Evolutionary conservation across 2,797 vertebrate genomes (phyloP).

Genomic region (Holocentrus rufus): DNA sequence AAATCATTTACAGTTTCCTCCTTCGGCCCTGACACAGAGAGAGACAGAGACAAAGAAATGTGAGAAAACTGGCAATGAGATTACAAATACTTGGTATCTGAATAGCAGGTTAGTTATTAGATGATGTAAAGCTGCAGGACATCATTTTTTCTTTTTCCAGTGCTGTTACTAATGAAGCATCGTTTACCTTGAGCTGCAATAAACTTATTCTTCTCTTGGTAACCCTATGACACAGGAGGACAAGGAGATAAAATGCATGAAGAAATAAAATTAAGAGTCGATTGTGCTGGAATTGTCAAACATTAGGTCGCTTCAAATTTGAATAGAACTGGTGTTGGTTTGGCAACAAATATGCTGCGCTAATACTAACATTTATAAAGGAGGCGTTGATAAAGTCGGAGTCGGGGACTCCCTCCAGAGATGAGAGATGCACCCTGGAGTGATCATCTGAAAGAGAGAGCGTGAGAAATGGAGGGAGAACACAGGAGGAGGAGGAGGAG

Average conservation of each 20-base stretch:
- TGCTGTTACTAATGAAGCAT: neutral
- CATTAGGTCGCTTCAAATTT: neutral
- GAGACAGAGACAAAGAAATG: conserved; percentile 28
- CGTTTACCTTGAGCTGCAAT: conserved; percentile 95
- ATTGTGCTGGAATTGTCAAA: neutral
- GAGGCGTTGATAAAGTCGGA: conserved; percentile 99
- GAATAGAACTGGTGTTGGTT: neutral
- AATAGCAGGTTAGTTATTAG: neutral
- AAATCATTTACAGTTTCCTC: conserved; percentile 98
- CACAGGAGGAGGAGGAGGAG: neutral
- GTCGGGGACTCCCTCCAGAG: conserved; percentile 95
- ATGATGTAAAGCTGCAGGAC: neutral
- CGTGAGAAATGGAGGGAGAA: neutral
- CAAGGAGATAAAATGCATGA: neutral
- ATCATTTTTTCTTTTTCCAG: neutral
- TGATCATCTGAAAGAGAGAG: conserved; percentile 90
- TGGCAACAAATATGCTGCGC: neutral
- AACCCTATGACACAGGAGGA: conserved; percentile 82
- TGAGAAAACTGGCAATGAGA: conserved; percentile 11
- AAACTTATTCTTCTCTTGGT: conserved; percentile 99
- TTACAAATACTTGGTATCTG: neutral
- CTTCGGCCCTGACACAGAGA: conserved; percentile 88
- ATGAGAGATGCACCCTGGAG: conserved; percentile 93
- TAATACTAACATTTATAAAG: conserved; percentile 93
- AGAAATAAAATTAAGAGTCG: neutral